These are phyloP conservation scores for Heliconius nattereri DNA, from an alignment of 1,140 invertebrate genomes.

Conservation along the genomic window DNA sequence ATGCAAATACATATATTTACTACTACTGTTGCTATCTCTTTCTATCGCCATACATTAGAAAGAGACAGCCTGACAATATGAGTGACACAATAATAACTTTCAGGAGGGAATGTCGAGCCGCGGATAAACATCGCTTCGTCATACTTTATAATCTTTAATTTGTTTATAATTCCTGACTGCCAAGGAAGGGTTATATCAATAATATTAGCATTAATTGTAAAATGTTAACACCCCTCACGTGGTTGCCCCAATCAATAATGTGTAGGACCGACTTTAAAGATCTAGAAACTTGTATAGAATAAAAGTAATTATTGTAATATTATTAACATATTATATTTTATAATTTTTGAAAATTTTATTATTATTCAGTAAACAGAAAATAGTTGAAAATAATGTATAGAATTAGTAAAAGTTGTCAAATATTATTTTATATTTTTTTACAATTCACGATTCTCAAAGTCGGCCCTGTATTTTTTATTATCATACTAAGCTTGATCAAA, in stretches of 20 bases:
- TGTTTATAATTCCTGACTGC: not conserved
- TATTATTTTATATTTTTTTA: not conserved
- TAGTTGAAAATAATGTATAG: not conserved
- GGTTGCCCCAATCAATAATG: conserved; percentile 40
- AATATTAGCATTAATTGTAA: conserved; percentile 23
- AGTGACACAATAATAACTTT: conserved; percentile 36
- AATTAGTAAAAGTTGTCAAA: not conserved
- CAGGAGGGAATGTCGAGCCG: conserved; percentile 55
- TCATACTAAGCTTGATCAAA: not conserved
- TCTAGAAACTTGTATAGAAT: not conserved
- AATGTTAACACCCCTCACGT: conserved; percentile 19
- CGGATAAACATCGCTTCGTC: conserved; percentile 40
- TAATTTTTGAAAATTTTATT: not conserved
- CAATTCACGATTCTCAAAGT: not conserved
- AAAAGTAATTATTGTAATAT: no score
- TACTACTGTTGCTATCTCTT: not conserved
- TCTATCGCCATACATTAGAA: not conserved
- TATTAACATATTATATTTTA: no score
- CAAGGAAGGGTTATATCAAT: not conserved
- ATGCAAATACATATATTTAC: not conserved
- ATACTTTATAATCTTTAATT: not conserved
- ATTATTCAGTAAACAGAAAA: not conserved
- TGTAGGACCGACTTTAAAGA: not conserved
- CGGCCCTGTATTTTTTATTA: not conserved
- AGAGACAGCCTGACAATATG: not conserved